These are phyloP conservation scores for Branchinecta sandiegonensis DNA, from an alignment of 2,888 invertebrate species.

Conservation along the genomic window DNA sequence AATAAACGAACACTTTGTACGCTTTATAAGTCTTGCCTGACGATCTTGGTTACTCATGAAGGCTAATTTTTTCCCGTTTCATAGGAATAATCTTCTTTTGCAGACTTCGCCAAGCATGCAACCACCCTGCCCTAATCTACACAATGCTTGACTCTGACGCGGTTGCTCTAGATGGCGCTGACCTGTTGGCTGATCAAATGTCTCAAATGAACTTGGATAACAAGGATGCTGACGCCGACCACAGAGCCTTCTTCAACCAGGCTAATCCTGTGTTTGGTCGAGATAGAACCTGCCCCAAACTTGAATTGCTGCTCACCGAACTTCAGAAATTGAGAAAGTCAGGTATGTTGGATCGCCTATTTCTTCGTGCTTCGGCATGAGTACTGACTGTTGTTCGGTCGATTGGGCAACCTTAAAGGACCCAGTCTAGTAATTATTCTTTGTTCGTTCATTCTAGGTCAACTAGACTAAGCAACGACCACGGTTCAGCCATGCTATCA, in stretches of 20 bases:
- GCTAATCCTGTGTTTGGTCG: slow-evolving; percentile 56
- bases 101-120: slow-evolving; percentile 70
- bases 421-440: too few relatives aligned
- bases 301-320: background rate
- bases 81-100: background rate
- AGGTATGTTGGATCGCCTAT: background rate
- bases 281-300: slow-evolving; percentile 47
- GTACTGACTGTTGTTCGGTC: too few relatives aligned
- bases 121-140: slow-evolving; percentile 69
- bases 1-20: too few relatives aligned
- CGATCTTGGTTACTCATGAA: too few relatives aligned
- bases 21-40: too few relatives aligned
- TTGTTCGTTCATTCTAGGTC: too few relatives aligned
- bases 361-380: too few relatives aligned
- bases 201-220: slow-evolving; percentile 4
- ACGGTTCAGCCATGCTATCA: too few relatives aligned
- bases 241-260: slow-evolving; percentile 31
- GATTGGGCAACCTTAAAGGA: too few relatives aligned
- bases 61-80: too few relatives aligned
- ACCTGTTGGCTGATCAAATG: slow-evolving; percentile 17
- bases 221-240: slow-evolving; percentile 35
- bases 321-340: background rate
- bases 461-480: too few relatives aligned
- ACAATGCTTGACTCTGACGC: slow-evolving; percentile 34
- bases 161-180: slow-evolving; percentile 8